Evolutionary conservation across 2,113 vertebrate species (phyloP), one percentile per base, ranked within the genome.

Genomic region (Sander lucioperca): DNA sequence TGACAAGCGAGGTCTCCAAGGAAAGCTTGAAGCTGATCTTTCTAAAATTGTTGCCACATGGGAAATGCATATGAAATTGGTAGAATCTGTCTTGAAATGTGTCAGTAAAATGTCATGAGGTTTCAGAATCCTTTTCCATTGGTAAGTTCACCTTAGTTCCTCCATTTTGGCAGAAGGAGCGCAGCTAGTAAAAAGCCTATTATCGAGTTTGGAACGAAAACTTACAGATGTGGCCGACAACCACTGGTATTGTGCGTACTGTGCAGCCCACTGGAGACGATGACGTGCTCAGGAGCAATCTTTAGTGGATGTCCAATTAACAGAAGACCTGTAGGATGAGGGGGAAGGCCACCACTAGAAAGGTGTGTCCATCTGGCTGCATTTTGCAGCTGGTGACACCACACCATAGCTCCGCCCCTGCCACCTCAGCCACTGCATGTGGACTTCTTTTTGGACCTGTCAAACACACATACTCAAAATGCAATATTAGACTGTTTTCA

Each of bases 291-390:
- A 48, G 36, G 59, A 57, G 59, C 39, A 30, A 39, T 54, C 50
- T 10, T 45, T 14, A n/a, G 48, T 19, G 43, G 75, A 18, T 15
- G 45, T 19, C 21, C 33, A 21, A 56, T 15, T 1, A 23, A n/a
- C 64, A 59, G 64, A 77, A 18, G 21, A 68, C 23, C 3, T 12
- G 14, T 19, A 76, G 47, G 30, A 23, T n/a, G 36, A 9, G n/a
- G 39, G 0, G 39, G 57, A 66, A 21, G 45, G 14, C 36, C 10
- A 18, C 21, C 51, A 48, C 85, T 93, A 96, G 87, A 96, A 95
- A 0, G 94, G 95, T 0, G 94, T 96, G 82, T 96, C 95, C 94
- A 96, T 95, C 88, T 96, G 94, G 80, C 95, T 96, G 74, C 94
- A 89, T 79, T 95, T 95, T 16, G 88, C 93, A n/a, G 93, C 94